Conservation (phyloP, 2,113 vertebrate species). For the Erinaceus europaeus region DNA sequence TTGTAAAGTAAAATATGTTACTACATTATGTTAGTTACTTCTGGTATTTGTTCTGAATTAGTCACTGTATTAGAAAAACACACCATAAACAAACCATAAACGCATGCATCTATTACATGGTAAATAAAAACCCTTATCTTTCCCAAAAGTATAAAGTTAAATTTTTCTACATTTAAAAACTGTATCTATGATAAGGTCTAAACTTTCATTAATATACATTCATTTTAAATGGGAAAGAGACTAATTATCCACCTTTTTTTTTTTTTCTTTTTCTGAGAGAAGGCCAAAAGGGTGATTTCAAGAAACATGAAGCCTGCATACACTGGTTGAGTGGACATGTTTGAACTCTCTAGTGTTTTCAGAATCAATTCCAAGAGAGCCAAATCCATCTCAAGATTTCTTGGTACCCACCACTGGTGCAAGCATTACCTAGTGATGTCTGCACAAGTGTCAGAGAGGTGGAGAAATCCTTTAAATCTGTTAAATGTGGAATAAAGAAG, state of each 20-base stretch:
- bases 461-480: constrained; percentile 88
- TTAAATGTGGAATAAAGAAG: constrained; percentile 88
- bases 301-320: not conserved
- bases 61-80: not conserved
- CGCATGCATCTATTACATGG: not conserved
- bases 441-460: constrained; percentile 85
- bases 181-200: not conserved
- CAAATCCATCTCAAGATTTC: constrained; percentile 82
- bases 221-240: constrained; percentile 22
- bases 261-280: not conserved
- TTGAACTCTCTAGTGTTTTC: constrained; percentile 35
- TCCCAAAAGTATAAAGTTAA: not conserved
- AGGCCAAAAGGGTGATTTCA: not conserved
- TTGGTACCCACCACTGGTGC: constrained; percentile 63
- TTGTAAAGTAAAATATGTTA: constrained; percentile 58
- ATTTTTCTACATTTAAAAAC: not conserved
- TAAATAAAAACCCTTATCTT: not conserved
- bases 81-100: not conserved
- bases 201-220: not conserved
- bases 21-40: constrained; percentile 6
- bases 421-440: constrained; percentile 85
- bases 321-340: not conserved
- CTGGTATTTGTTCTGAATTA: constrained; percentile 34
- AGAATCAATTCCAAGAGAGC: constrained; percentile 81
- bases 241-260: not conserved